These are phyloP conservation scores for Danio aesculapii DNA, from an alignment of 2,797 vertebrate genomes.

Conservation along the genomic window DNA sequence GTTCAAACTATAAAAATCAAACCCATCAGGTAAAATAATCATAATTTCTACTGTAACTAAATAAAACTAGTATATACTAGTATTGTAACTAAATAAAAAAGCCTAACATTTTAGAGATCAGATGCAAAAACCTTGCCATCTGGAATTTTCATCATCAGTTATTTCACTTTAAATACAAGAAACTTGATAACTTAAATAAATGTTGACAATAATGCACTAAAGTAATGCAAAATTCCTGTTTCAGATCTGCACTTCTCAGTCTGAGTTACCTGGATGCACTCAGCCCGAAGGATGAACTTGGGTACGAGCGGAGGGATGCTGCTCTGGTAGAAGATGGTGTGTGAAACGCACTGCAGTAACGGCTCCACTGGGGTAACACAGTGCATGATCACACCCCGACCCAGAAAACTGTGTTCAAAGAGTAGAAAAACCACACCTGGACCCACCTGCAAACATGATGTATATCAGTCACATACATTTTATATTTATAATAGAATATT, in stretches of 20 bases:
- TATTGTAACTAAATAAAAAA: neutral
- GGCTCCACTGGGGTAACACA: conserved; percentile 86
- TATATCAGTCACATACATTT: neutral
- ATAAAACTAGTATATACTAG: too few species aligned
- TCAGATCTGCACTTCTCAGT: neutral
- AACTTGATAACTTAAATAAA: too few species aligned
- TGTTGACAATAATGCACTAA: too few species aligned
- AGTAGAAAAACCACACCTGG: conserved; percentile 83
- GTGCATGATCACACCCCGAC: conserved; percentile 82
- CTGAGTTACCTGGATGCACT: conserved; percentile 81
- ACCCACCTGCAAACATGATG: conserved; percentile 76
- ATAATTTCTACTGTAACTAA: neutral
- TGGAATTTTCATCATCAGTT: too few species aligned
- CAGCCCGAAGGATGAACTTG: conserved; percentile 83
- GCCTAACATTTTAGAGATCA: neutral
- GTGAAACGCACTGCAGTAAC: conserved; percentile 84
- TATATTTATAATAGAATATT: too few species aligned
- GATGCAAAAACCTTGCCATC: too few species aligned
- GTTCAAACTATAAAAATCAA: conserved; percentile 79
- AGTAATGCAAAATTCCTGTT: neutral
- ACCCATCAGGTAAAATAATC: neutral
- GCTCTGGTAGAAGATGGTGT: conserved; percentile 85
- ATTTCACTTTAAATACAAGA: too few species aligned
- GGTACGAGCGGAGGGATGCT: conserved; percentile 78
- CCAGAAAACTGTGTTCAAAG: conserved; percentile 81